These are phyloP conservation scores for Leptinotarsa lineolata DNA, from an alignment of 1,140 invertebrate genomes.

Conservation along the genomic window DNA sequence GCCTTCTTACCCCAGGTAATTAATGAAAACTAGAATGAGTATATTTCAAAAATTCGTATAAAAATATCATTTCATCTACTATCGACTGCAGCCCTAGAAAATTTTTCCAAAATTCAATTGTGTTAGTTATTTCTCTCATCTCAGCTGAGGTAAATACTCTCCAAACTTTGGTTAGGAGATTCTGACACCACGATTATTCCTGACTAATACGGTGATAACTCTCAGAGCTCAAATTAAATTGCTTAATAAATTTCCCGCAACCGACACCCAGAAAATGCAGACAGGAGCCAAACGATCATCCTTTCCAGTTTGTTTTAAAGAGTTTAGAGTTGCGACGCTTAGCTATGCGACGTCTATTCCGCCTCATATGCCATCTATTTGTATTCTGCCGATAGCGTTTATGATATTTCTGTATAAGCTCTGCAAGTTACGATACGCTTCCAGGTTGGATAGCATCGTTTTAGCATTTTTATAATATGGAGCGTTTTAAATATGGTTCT, in stretches of 20 bases:
- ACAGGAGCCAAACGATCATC: no score
- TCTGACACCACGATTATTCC: no score
- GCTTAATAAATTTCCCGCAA: no score
- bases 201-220: no score
- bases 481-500: background rate
- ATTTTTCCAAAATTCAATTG: background rate
- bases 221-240: no score
- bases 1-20: background rate
- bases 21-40: background rate
- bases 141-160: no score
- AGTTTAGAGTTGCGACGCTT: background rate
- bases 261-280: no score
- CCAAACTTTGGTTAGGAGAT: no score
- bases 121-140: background rate
- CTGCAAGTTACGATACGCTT: conserved; percentile 23
- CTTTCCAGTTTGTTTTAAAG: no score
- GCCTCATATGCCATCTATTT: conserved; percentile 16
- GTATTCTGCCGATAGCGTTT: conserved; percentile 24
- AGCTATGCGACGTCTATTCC: background rate
- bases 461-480: conserved; percentile 15
- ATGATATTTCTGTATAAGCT: conserved; percentile 22
- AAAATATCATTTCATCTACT: background rate
- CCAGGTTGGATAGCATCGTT: conserved; percentile 12
- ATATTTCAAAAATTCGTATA: background rate
- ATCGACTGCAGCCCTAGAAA: background rate